phyloP scores from a whole-genome alignment of 2,113 vertebrate species.

The Rhinoderma darwinii region DNA sequence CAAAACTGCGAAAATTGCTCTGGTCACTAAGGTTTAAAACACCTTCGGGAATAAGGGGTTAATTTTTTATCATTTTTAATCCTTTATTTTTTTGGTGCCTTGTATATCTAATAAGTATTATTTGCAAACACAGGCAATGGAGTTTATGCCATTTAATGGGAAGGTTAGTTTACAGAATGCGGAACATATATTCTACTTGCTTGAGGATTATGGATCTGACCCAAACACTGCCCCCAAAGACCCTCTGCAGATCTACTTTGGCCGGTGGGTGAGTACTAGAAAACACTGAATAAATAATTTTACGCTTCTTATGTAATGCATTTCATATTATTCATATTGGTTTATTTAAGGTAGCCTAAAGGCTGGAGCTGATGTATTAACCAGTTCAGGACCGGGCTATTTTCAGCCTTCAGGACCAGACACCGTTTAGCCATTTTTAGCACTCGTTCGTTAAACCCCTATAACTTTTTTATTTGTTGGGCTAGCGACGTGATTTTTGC shows the following conservation, averaged over 20 bases:
- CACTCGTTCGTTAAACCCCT: too few species aligned
- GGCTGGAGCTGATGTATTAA: background rate
- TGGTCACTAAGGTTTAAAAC: too few species aligned
- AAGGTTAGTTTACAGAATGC: slow-evolving; percentile 90
- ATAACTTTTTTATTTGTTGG: too few species aligned
- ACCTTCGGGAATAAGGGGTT: too few species aligned
- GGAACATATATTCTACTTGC: slow-evolving; percentile 86
- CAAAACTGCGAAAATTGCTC: too few species aligned
- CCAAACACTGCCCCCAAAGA: slow-evolving; percentile 87
- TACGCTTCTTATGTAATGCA: background rate
- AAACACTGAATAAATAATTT: background rate
- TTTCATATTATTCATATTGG: too few species aligned
- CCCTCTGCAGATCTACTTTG: slow-evolving; percentile 89
- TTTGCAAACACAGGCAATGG: slow-evolving; percentile 78
- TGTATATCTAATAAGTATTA: background rate
- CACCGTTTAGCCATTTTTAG: too few species aligned
- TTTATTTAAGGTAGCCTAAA: background rate
- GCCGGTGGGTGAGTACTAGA: slow-evolving; percentile 88
- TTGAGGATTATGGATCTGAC: slow-evolving; percentile 94
- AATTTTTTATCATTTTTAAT: background rate
- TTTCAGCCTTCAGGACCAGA: too few species aligned
- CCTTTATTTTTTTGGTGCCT: background rate
- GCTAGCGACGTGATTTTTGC: too few species aligned
- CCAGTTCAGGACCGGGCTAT: too few species aligned
- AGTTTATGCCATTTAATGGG: slow-evolving; percentile 92